Percentiles rank a stretch among this genome's conserved stretches.
Evolutionary conservation across 2,113 vertebrate genomes (phyloP).

Genomic region (Lagopus muta): DNA sequence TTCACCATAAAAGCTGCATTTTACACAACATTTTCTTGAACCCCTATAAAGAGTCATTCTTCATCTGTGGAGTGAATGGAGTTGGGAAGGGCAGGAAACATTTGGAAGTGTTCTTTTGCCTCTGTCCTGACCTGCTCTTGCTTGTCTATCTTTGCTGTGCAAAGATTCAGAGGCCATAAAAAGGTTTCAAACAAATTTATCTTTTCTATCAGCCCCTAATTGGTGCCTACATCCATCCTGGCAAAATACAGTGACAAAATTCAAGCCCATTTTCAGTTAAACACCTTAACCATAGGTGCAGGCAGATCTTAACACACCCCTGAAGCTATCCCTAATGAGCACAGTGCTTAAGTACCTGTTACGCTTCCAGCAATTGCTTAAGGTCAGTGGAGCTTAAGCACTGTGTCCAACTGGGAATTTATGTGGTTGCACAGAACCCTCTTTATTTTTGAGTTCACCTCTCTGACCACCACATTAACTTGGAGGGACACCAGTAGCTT

Average conservation of each 20-base stretch:
- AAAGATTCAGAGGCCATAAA: background rate
- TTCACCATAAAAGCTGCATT: slow-evolving; percentile 81
- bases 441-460: background rate
- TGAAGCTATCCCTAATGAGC: background rate
- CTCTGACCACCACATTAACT: background rate
- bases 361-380: background rate
- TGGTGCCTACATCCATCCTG: background rate
- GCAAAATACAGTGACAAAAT: background rate
- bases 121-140: background rate
- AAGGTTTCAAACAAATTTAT: background rate
- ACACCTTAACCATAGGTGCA: background rate
- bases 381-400: rapidly evolving
- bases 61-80: background rate
- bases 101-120: background rate
- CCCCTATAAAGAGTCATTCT: slow-evolving; percentile 53
- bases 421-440: background rate
- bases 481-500: background rate
- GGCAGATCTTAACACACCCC: background rate
- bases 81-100: background rate
- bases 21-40: slow-evolving; percentile 84
- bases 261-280: background rate
- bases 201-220: background rate
- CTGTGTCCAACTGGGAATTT: rapidly evolving
- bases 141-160: background rate
- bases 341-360: background rate